Conservation (phyloP, 2,888 invertebrate species). For the Microplitis deprimator region DNA sequence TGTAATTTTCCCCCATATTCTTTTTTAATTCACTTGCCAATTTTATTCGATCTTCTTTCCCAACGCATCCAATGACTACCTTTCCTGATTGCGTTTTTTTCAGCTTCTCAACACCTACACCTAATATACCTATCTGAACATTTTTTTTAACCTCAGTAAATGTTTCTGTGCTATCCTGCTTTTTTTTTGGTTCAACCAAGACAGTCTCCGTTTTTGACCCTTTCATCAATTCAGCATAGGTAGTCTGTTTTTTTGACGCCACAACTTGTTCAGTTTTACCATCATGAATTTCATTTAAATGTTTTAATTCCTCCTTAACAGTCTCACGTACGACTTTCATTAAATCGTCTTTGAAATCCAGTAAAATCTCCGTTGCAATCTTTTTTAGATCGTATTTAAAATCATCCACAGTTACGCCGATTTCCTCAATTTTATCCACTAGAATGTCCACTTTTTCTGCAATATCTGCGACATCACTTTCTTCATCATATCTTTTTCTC, state of each 20-base stretch:
- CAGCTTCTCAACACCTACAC: constrained; percentile 38
- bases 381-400: constrained; percentile 10
- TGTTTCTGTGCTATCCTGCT: constrained; percentile 32
- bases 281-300: background rate
- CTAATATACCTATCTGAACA: constrained; percentile 38
- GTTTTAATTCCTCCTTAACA: background rate
- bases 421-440: constrained; percentile 16
- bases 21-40: constrained; percentile 36
- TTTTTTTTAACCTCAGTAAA: constrained; percentile 38
- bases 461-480: background rate
- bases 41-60: constrained; percentile 27
- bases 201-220: constrained; percentile 26
- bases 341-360: background rate
- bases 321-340: background rate
- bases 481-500: background rate
- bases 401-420: constrained; percentile 8
- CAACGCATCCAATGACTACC: constrained; percentile 39
- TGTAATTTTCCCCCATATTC: constrained; percentile 34
- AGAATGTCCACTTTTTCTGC: constrained; percentile 25
- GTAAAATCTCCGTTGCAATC: background rate
- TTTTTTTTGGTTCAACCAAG: constrained; percentile 27
- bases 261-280: background rate
- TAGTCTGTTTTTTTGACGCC: background rate
- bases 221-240: constrained; percentile 34
- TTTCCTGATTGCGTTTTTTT: constrained; percentile 31